Conservation (phyloP, 2,888 invertebrate species). For the Drosophila barbarae region DNA sequence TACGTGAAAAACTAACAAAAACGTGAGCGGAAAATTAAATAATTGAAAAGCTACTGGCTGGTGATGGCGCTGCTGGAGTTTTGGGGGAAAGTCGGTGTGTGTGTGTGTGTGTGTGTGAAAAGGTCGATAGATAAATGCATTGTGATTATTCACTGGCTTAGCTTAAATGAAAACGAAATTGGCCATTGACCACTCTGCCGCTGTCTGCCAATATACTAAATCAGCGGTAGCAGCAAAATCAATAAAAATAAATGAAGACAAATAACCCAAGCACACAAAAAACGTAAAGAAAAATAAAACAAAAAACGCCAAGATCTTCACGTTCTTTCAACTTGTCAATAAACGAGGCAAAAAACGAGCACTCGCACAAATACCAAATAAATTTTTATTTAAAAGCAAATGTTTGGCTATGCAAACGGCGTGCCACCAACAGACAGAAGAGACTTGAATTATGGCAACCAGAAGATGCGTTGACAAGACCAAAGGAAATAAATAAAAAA, state of each 20-base stretch:
- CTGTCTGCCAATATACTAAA: constrained; percentile 43
- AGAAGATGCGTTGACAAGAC: constrained; percentile 68
- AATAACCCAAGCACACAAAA: constrained; percentile 51
- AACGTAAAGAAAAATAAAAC: constrained; percentile 9
- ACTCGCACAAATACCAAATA: constrained; percentile 61
- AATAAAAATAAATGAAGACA: constrained; percentile 71
- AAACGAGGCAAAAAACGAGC: constrained; percentile 50
- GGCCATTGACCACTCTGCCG: constrained; percentile 55
- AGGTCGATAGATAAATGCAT: constrained; percentile 65
- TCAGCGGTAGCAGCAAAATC: constrained; percentile 53
- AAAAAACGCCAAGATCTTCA: constrained; percentile 51
- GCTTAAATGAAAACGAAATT: constrained; percentile 69
- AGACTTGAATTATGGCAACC: constrained; percentile 71
- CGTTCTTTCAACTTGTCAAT: constrained; percentile 59
- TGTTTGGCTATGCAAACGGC: constrained; percentile 74
- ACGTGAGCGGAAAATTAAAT: constrained; percentile 75
- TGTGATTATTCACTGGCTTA: constrained; percentile 70
- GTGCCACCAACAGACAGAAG: constrained; percentile 51
- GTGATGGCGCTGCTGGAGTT: not conserved
- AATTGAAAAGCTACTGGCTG: constrained; percentile 63
- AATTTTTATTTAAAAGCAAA: constrained; percentile 67
- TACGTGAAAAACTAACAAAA: constrained; percentile 58
- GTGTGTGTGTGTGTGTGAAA: constrained; percentile 45
- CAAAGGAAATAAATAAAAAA: constrained; percentile 32
- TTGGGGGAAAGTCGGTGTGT: constrained; percentile 40